Conservation (phyloP, 2,113 vertebrate species). For the Andinoacara biseriatus region DNA sequence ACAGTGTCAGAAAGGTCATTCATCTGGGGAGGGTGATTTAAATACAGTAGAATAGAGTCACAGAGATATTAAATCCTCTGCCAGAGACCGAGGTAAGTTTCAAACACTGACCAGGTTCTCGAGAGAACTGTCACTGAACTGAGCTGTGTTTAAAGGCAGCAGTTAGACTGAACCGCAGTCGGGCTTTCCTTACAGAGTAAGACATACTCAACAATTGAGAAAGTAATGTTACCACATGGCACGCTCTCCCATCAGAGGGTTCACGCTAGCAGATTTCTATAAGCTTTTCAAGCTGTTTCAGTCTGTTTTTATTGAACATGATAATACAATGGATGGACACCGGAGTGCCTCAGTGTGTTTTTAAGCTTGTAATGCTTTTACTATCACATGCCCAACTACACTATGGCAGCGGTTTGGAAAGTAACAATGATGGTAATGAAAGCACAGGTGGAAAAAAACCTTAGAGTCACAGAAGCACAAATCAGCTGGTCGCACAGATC, state of each 20-base stretch:
- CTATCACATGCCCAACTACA: neutral
- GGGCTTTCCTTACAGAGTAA: neutral
- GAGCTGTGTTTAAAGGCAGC: neutral
- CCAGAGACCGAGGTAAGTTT: slow-evolving; percentile 36
- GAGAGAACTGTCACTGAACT: neutral
- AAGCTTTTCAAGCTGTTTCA: neutral
- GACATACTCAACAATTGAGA: neutral
- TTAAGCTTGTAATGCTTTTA: neutral
- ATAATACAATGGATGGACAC: neutral
- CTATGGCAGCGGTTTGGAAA: neutral
- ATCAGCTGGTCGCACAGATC: neutral
- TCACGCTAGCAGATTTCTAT: neutral
- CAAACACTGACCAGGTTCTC: neutral
- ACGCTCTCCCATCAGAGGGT: neutral
- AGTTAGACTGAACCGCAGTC: neutral
- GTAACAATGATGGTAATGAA: neutral
- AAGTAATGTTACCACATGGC: neutral
- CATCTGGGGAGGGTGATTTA: slow-evolving; percentile 68
- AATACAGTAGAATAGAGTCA: slow-evolving; percentile 70
- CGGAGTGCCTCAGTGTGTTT: neutral
- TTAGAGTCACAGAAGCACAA: neutral
- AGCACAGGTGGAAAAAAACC: neutral
- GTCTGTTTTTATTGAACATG: neutral
- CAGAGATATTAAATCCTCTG: slow-evolving; percentile 27
- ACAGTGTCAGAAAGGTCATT: slow-evolving; percentile 57